A percentile compares a stretch with the other conserved stretches of the same genome.
Evolutionary conservation across 2,888 invertebrate genomes (phyloP).

Genomic region (Apoda limacodes): DNA sequence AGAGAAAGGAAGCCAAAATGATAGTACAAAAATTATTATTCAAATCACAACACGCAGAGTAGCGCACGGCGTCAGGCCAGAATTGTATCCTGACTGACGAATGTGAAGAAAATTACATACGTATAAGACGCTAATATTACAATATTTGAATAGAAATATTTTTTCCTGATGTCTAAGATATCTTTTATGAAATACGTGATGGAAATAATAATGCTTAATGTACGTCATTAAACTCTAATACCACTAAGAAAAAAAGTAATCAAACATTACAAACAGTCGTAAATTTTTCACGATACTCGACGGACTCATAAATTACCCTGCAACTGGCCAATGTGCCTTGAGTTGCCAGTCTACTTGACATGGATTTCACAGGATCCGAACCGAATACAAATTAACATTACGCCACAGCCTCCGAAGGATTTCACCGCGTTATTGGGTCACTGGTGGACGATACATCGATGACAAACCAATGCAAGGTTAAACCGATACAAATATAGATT

Average conservation of each 20-base stretch:
- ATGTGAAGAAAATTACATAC: constrained; percentile 51
- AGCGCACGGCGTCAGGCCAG: constrained; percentile 54
- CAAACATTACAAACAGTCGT: too few species aligned
- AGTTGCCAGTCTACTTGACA: constrained; percentile 60
- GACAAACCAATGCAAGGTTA: neutral
- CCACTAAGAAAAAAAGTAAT: too few species aligned
- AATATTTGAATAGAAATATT: too few species aligned
- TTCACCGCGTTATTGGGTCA: constrained; percentile 67
- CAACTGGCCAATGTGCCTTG: constrained; percentile 44
- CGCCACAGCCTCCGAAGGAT: constrained; percentile 52
- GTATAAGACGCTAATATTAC: too few species aligned
- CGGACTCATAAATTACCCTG: constrained; percentile 55
- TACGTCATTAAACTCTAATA: too few species aligned
- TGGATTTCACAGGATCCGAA: constrained; percentile 57
- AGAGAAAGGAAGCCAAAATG: constrained; percentile 64
- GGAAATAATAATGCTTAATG: too few species aligned
- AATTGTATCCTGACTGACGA: constrained; percentile 59
- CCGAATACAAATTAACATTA: constrained; percentile 62
- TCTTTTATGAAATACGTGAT: too few species aligned
- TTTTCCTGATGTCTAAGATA: too few species aligned
- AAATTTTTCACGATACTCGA: constrained; percentile 31
- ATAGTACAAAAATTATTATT: constrained; percentile 64
- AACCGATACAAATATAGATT: neutral
- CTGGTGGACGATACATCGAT: constrained; percentile 35
- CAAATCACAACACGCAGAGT: constrained; percentile 57